Base-by-base conservation (phyloP, 2,888 invertebrate genomes). In the Hybos culiciformis region DNA sequence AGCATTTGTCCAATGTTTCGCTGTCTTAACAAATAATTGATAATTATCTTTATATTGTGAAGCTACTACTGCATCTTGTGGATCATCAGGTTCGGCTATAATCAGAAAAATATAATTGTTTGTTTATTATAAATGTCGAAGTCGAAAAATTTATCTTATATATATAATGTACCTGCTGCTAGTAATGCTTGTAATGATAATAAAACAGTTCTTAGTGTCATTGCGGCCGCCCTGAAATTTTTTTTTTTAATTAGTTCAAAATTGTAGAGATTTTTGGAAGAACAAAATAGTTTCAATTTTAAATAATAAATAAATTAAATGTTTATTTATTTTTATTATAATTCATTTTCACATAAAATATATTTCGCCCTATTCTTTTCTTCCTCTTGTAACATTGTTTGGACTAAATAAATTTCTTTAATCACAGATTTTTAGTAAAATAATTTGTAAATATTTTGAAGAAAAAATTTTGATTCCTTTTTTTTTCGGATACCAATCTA, bases 1-100 rank as follows among this genome's bases (percentile, higher is more conserved):
- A 14, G 80, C 78, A 61, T 84, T 83, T 45, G 96, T 88, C 98
- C 98, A 98, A 71, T 94, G 92, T 58, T 78, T 77, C 21, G 98
- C 98, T 19, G 98, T 99, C 57, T 80, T 70, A 54, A 78, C 74
- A 67, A 93, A 98, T 63, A 96, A 77, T 50, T 81, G 78, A 46
- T 77, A 77, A 59, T 86, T 80, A 55, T 90, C 88, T 71, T 90
- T 90, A 68, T 81, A 98, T 66, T 98, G 98, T 63, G 84, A 86
- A 21, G 98, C 98, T 18, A 99, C 98, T 0, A 98, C 92, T 0
- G 93, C 94, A 67, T 96, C 90, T 62, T 91, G 91, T 2, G 92
- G 92, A 69, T 92, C 91, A 67, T 90, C 88, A n/a, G 36, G 36
- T 21, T 36, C 36, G 21, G 36, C 36, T n/a, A n/a, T n/a, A n/a